phyloP scores from a whole-genome alignment of 2,888 invertebrate genomes.

The Oscheius sp. region DNA sequence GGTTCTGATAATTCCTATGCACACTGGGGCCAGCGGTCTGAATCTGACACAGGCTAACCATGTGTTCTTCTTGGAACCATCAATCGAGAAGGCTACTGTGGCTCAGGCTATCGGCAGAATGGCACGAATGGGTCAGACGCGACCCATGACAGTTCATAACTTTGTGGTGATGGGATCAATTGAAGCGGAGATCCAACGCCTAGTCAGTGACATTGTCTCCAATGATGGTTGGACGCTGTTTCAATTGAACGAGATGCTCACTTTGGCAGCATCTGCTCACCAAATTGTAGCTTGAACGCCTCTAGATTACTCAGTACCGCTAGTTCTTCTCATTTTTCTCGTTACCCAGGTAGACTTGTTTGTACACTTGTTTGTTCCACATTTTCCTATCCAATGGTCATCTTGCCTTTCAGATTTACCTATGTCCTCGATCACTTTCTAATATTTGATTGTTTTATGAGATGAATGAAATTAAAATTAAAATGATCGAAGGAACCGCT shows the following conservation, averaged over 20 bases:
- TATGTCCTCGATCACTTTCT: too few relatives aligned
- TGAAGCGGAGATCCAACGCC: constrained; percentile 75
- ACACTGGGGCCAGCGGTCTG: constrained; percentile 83
- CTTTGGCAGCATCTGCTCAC: not conserved
- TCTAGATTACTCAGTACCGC: not conserved
- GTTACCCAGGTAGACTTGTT: not conserved
- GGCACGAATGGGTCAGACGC: constrained; percentile 84
- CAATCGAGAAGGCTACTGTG: constrained; percentile 82
- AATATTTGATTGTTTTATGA: too few relatives aligned
- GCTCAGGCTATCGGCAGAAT: constrained; percentile 84
- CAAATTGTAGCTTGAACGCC: not conserved
- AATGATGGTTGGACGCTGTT: constrained; percentile 25
- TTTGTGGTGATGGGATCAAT: constrained; percentile 81
- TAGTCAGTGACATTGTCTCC: constrained; percentile 10
- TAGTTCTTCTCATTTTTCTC: not conserved
- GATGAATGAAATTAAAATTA: not conserved
- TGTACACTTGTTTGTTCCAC: not conserved
- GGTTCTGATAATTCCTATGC: constrained; percentile 80
- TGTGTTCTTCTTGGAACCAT: constrained; percentile 83
- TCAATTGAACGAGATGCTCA: too few relatives aligned
- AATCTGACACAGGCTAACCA: constrained; percentile 85
- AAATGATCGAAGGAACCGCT: not conserved
- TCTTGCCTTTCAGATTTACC: too few relatives aligned
- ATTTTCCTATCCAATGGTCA: too few relatives aligned
- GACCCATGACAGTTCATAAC: constrained; percentile 81